Evolutionary conservation across 30 jellyfish, hydroid and myxozoan genomes (phyloP).

Genomic region (Hydractinia echinata): DNA sequence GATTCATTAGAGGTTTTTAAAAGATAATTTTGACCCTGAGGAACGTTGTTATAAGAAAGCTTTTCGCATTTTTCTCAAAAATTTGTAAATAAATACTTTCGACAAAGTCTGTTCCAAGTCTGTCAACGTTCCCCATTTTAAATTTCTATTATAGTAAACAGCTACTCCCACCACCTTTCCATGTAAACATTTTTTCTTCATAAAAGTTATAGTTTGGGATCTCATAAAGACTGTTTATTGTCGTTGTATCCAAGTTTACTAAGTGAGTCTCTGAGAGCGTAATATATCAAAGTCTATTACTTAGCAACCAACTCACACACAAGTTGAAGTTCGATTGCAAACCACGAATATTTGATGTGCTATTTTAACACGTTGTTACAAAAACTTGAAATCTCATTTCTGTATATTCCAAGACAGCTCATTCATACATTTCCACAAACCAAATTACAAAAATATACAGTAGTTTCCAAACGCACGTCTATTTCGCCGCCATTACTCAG

Average conservation of each 20-base stretch:
- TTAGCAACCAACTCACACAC: neutral
- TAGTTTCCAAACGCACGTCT: neutral
- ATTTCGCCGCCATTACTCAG: slow-evolving; percentile 11
- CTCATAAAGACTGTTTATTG: neutral
- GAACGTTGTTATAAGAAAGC: no score
- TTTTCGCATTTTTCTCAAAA: no score
- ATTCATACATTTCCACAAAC: neutral
- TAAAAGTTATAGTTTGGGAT: no score
- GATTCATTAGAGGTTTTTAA: neutral
- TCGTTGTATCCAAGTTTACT: neutral
- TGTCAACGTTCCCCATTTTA: neutral
- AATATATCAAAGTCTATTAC: slow-evolving; percentile 1
- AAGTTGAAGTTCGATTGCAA: neutral
- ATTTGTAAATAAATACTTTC: no score
- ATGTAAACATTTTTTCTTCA: no score
- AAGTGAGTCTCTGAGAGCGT: slow-evolving; percentile 3
- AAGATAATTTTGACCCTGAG: neutral
- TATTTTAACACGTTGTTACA: no score
- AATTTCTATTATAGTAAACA: no score
- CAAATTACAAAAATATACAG: neutral
- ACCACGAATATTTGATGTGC: neutral
- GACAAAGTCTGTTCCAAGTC: no score
- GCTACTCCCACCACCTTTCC: no score
- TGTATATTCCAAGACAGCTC: neutral
- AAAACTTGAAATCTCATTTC: no score